These are phyloP conservation scores for Hymenochirus boettgeri DNA, from an alignment of 2,113 vertebrate species.

Conservation along the genomic window DNA sequence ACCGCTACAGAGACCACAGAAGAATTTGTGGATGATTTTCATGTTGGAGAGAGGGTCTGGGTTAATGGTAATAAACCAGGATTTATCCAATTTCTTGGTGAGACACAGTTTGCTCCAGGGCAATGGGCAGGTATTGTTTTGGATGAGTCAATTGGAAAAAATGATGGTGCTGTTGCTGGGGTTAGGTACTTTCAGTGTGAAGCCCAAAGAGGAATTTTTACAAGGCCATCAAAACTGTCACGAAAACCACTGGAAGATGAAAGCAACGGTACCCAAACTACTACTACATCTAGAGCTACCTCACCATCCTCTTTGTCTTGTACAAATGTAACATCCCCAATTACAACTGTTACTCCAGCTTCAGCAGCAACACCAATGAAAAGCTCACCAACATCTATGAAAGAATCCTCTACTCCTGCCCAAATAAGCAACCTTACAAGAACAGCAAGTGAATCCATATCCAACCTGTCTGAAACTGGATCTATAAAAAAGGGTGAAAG, in stretches of 20 bases:
- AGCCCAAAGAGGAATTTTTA: slow-evolving; percentile 87
- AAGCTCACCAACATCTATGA: slow-evolving; percentile 47
- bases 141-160: slow-evolving; percentile 95
- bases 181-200: slow-evolving; percentile 96
- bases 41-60: slow-evolving; percentile 92
- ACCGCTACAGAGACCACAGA: slow-evolving; percentile 61
- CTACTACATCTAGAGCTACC: slow-evolving; percentile 66
- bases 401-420: slow-evolving; percentile 56
- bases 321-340: slow-evolving; percentile 46
- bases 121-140: slow-evolving; percentile 96
- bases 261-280: slow-evolving; percentile 73
- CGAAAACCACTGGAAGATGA: slow-evolving; percentile 77
- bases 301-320: slow-evolving; percentile 74
- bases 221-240: slow-evolving; percentile 87
- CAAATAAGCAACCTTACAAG: slow-evolving; percentile 77
- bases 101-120: slow-evolving; percentile 93
- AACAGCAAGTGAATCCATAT: slow-evolving; percentile 85
- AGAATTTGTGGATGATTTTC: slow-evolving; percentile 77
- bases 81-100: slow-evolving; percentile 88
- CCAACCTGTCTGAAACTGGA: slow-evolving; percentile 90
- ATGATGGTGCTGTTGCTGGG: slow-evolving; percentile 91
- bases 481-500: slow-evolving; percentile 93
- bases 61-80: slow-evolving; percentile 96
- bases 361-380: slow-evolving; percentile 57
- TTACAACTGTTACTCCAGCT: slow-evolving; percentile 24